Percentiles rank a stretch among this genome's conserved stretches.
Evolutionary conservation across 2,797 vertebrate genomes (phyloP).

Genomic region (Glossophaga mutica): DNA sequence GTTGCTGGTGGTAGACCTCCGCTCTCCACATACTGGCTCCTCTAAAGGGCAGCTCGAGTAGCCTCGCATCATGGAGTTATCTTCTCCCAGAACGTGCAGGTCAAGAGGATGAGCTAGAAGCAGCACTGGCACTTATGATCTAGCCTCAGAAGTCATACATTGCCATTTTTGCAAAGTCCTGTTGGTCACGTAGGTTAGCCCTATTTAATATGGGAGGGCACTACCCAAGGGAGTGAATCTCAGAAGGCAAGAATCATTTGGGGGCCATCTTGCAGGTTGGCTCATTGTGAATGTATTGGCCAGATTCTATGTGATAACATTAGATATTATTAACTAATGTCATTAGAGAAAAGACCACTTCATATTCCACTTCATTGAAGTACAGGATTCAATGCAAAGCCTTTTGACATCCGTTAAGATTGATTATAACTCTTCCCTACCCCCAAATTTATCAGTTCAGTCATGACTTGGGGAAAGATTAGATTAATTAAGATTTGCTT

Average conservation of each 20-base stretch:
- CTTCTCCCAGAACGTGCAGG: neutral
- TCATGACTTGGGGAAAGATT: neutral
- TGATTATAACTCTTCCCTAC: neutral
- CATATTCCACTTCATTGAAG: neutral
- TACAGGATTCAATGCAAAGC: neutral
- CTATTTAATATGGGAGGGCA: neutral
- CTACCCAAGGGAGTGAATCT: neutral
- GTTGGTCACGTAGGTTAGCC: neutral
- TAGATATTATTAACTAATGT: conserved; percentile 16
- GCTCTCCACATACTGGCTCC: neutral
- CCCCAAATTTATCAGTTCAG: neutral
- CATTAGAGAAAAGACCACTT: neutral
- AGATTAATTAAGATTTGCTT: conserved; percentile 25
- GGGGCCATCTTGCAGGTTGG: neutral
- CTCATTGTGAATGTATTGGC: neutral
- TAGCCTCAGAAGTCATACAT: neutral
- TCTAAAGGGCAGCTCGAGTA: neutral
- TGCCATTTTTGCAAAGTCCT: neutral
- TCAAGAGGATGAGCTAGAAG: neutral
- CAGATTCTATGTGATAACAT: neutral
- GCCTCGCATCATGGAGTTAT: neutral
- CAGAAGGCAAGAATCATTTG: neutral
- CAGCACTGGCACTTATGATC: neutral
- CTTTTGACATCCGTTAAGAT: neutral
- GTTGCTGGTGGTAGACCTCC: neutral